Evolutionary conservation across 2,113 vertebrate genomes (phyloP), one percentile per base, ranked within the genome.

Genomic region (Gobio gobio): DNA sequence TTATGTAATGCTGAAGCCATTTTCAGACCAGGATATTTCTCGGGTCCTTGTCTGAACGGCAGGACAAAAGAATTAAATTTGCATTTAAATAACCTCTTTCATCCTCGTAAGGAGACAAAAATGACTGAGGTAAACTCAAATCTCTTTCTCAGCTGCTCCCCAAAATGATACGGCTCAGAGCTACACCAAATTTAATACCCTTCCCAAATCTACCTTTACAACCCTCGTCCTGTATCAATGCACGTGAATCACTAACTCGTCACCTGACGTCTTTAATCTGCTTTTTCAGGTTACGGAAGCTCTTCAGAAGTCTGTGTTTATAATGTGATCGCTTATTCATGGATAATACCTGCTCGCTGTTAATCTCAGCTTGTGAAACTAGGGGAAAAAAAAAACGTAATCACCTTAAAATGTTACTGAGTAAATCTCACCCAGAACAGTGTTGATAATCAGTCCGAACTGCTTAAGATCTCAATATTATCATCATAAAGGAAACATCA

Each of bases 11-110:
- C 14, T 61, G 78, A 20, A 63, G 83, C 84, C 22, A 70, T 85
- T 85, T 76, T 78, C 56, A 43, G 36, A 49, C 24, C 47, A n/a
- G 2, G 58, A 68, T 77, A 76, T 83, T 68, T 24, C 49, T 66
- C 76, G 36, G 26, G 29, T 85, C 29, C 54, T 80, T 24, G 49
- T 66, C 51, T 72, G 58, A 70, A 86, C 14, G 33, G 58, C 83
- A 73, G 81, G 80, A 72, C 56, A 82, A 88, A 72, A 18, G 16
- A 85, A 72, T 59, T 49, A 76, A 51, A 83, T 80, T 86, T 80
- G 68, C 82, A 83, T 81, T 84, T 84, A 74, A 80, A 77, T 83
- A 74, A 83, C 79, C 75, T 75, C 84, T 88, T 83, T 83, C 75
- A 83, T 86, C 82, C 66, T 12, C 45, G 24, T 63, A 83, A 75